Evolutionary conservation across 2,113 vertebrate genomes (phyloP), one percentile per base, ranked within the genome.

Genomic region (Podocnemis expansa): DNA sequence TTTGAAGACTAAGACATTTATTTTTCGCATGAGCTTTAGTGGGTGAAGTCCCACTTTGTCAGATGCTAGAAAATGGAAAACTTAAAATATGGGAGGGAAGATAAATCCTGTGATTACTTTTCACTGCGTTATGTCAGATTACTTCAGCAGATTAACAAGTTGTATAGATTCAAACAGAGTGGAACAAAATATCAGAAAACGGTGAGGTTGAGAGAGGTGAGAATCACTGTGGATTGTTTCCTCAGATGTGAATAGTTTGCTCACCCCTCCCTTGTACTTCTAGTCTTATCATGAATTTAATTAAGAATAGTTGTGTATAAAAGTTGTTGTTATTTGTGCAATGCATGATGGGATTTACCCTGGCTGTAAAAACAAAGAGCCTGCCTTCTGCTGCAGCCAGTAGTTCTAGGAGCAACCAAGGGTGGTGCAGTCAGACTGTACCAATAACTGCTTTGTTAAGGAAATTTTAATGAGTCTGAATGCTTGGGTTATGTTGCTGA

Each of bases 401-500:
- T 4, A 2, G 87, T 60, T 51, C 43, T 25, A 9, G 73, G 29
- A 45, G 43, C 41, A 45, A 25, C 12, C 25, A 76, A 29, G 21
- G 38, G n/a, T 24, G 47, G 4, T 2, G 4, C 63, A 76, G 80
- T 91, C 3, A 25, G 56, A 19, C 73, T 10, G 55, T 80, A 82
- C 45, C 6, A 22, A 3, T 8, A 24, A 45, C 88, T 55, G 81
- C 9, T 45, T 6, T 34, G 82, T 1, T 5, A 4, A 25, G 78
- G 82, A 43, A 60, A 0, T 5, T 55, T 3, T 78, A 84, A 55
- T 76, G 89, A 79, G 9, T 54, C 27, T 85, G 79, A 11, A 45
- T 31, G 70, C 87, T 38, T 75, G 78, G n/a, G 89, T 80, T 93
- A 47, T 94, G 93, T 79, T 81, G 91, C 82, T 67, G 76, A 45